These are phyloP conservation scores for Gila orcuttii DNA, from an alignment of 2,113 vertebrate genomes.

Conservation along the genomic window DNA sequence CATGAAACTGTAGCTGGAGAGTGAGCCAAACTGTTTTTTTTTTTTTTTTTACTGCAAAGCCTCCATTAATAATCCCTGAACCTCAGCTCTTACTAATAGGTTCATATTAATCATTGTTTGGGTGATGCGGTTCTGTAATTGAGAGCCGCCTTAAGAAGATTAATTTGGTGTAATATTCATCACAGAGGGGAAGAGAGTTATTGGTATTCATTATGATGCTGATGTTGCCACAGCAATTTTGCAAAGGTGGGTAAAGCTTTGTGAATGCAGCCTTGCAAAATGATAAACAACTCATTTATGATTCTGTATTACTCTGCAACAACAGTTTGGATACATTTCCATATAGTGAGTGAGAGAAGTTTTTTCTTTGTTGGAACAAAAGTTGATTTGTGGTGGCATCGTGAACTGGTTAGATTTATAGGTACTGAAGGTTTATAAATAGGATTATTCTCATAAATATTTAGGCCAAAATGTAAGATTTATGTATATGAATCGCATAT, in stretches of 20 bases:
- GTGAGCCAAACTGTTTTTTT: constrained; percentile 47
- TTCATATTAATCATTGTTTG: constrained; percentile 61
- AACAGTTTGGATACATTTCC: constrained; percentile 46
- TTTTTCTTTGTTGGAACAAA: not conserved
- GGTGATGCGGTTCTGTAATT: constrained; percentile 51
- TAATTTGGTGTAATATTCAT: constrained; percentile 51
- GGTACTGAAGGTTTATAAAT: not conserved
- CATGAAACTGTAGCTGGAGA: constrained; percentile 51
- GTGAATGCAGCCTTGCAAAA: constrained; percentile 1
- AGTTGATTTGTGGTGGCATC: not conserved
- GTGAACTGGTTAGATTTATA: not conserved
- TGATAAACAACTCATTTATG: not conserved
- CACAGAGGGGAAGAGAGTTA: constrained; percentile 46
- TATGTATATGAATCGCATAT: too few species aligned
- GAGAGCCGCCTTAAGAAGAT: constrained; percentile 54
- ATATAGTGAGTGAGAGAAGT: not conserved
- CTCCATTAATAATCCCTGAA: constrained; percentile 61
- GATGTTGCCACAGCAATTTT: constrained; percentile 39
- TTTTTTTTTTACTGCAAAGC: constrained; percentile 38
- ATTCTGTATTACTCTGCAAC: not conserved
- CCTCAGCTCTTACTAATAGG: constrained; percentile 56
- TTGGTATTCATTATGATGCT: constrained; percentile 43
- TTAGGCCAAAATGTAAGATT: too few species aligned
- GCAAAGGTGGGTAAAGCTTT: constrained; percentile 21
- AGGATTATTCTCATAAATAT: not conserved